A percentile compares a stretch with the other conserved stretches of the same genome.
These are phyloP conservation scores for Elgaria multicarinata DNA, from an alignment of 2,113 vertebrate genomes.

Conservation along the genomic window DNA sequence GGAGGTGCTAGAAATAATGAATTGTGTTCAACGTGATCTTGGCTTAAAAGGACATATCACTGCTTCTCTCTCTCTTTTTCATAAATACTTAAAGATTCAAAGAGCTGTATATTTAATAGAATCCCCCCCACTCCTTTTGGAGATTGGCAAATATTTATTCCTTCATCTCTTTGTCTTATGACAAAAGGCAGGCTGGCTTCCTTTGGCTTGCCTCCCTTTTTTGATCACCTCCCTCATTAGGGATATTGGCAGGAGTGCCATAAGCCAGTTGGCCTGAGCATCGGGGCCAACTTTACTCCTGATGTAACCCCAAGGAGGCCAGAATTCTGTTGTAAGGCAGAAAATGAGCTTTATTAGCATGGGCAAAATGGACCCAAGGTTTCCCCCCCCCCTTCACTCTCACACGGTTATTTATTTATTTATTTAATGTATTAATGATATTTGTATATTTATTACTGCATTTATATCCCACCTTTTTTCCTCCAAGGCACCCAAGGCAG, in stretches of 20 bases:
- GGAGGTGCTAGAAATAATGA: not conserved
- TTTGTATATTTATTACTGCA: too few relatives aligned
- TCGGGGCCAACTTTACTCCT: not conserved
- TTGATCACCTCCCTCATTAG: constrained; percentile 4
- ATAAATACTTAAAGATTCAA: not conserved
- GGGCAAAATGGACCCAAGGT: not conserved
- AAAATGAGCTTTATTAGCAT: not conserved
- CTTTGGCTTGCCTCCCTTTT: constrained; percentile 40
- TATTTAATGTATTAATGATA: too few relatives aligned
- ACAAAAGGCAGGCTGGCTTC: constrained; percentile 4
- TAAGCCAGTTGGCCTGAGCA: not conserved
- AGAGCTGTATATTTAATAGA: not conserved
- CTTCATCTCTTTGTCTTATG: constrained; percentile 17
- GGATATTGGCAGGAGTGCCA: not conserved
- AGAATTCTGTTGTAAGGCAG: not conserved
- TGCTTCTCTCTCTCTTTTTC: not conserved
- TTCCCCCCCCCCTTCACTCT: not conserved
- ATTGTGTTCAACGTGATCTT: not conserved
- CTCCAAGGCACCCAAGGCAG: too few relatives aligned
- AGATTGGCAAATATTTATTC: constrained; percentile 29
- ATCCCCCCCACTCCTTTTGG: not conserved
- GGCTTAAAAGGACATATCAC: not conserved
- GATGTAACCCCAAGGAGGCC: not conserved
- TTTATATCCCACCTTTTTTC: too few relatives aligned
- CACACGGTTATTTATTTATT: not conserved